Evolutionary conservation across 2,797 vertebrate genomes (phyloP).

Genomic region (Bovichtus diacanthus): DNA sequence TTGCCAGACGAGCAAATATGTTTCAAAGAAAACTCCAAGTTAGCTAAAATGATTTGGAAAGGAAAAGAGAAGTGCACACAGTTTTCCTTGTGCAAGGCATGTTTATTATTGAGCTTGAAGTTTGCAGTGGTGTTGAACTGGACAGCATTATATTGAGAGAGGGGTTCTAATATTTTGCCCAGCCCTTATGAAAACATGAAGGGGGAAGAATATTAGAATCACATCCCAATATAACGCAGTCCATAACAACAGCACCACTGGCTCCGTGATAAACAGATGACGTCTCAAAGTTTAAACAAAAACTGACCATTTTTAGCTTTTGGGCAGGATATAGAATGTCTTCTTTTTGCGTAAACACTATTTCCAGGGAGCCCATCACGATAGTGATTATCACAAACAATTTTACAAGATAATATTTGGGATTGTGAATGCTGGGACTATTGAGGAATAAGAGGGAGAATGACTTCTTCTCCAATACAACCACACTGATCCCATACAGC

Average conservation of each 20-base stretch:
- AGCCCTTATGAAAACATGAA: not conserved
- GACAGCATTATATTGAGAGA: not conserved
- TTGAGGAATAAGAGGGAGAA: conserved; percentile 6
- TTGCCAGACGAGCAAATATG: not conserved
- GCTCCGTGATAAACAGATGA: not conserved
- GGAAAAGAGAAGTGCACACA: not conserved
- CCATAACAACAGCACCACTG: not conserved
- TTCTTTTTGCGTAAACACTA: not conserved
- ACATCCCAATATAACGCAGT: not conserved
- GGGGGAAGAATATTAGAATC: not conserved
- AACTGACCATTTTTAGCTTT: not conserved
- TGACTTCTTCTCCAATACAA: conserved; percentile 24
- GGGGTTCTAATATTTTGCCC: not conserved
- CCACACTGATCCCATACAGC: conserved; percentile 53
- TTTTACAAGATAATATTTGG: not conserved
- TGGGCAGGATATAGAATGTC: no score
- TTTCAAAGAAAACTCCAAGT: not conserved
- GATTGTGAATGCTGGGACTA: not conserved
- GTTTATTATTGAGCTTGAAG: not conserved
- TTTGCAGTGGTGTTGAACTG: not conserved
- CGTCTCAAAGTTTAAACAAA: not conserved
- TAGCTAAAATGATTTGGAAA: not conserved
- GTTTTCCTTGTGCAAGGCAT: not conserved
- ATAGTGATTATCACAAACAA: conserved; percentile 6
- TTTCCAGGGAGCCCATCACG: not conserved